Conservation (phyloP, 2,888 invertebrate genomes). For the Apocheima hispidaria region DNA sequence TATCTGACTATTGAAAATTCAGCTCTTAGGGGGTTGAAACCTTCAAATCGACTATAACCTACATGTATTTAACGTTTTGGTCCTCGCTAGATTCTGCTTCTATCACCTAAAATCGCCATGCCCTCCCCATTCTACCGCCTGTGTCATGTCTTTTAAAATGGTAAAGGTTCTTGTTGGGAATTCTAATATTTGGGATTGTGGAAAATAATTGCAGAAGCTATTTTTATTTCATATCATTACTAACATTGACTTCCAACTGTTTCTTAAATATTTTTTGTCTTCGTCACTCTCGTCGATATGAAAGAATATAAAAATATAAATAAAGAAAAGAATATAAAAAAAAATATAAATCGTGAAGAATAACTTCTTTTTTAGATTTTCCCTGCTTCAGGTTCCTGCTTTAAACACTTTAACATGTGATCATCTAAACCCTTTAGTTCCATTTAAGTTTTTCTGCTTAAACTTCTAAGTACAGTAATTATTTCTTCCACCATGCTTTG, state of each 20-base stretch:
- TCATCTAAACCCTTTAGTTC: too few species aligned
- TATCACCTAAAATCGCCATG: slow-evolving; percentile 3
- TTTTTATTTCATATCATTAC: neutral
- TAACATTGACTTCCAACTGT: too few species aligned
- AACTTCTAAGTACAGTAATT: too few species aligned
- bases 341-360: too few species aligned
- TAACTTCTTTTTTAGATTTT: too few species aligned
- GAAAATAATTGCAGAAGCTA: slow-evolving; percentile 6
- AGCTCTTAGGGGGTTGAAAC: neutral
- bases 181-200: slow-evolving; percentile 18
- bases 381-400: too few species aligned
- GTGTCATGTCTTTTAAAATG: slow-evolving; percentile 13
- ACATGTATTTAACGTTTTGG: slow-evolving; percentile 6
- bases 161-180: slow-evolving; percentile 23
- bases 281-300: too few species aligned
- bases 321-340: too few species aligned
- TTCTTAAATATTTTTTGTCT: neutral
- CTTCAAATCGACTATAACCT: neutral
- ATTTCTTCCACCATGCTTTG: too few species aligned
- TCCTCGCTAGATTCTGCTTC: slow-evolving; percentile 29
- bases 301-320: too few species aligned
- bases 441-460: too few species aligned
- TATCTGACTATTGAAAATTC: slow-evolving; percentile 1
- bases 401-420: too few species aligned
- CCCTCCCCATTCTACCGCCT: slow-evolving; percentile 4